Conservation (phyloP, 2,797 vertebrate genomes). For the Micrastur ruficollis region DNA sequence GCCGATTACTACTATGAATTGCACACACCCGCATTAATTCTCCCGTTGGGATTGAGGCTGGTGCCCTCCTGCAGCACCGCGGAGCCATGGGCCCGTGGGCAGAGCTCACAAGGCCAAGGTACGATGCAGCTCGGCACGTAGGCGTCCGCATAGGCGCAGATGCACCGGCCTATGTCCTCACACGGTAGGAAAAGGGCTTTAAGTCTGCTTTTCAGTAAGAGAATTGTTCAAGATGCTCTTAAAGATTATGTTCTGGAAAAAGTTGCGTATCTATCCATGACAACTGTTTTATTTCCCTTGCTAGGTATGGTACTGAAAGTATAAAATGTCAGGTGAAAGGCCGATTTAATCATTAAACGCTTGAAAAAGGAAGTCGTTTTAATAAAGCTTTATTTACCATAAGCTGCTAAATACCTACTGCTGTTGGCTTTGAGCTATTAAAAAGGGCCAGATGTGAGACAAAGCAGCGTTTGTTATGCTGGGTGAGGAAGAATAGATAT, state of each 20-base stretch:
- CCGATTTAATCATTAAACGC: slow-evolving; percentile 74
- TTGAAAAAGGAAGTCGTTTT: slow-evolving; percentile 61
- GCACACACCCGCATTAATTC: not conserved
- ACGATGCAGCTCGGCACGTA: not conserved
- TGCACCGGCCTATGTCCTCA: not conserved
- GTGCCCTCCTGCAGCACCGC: not conserved
- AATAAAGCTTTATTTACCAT: slow-evolving; percentile 62
- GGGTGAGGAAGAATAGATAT: slow-evolving; percentile 76
- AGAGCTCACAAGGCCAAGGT: not conserved
- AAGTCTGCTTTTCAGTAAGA: not conserved
- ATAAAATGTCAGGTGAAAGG: slow-evolving; percentile 68
- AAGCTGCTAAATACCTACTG: slow-evolving; percentile 73
- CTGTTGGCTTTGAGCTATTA: slow-evolving; percentile 74
- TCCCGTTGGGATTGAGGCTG: not conserved
- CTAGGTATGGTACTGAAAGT: not conserved
- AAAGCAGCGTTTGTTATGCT: slow-evolving; percentile 79
- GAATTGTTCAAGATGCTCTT: not conserved
- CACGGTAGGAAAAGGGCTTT: accelerated
- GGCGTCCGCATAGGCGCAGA: accelerated
- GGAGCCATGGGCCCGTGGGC: no score
- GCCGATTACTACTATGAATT: not conserved
- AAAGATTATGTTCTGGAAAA: not conserved
- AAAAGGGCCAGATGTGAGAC: slow-evolving; percentile 76
- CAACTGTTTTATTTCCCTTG: not conserved
- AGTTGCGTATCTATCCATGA: not conserved